phyloP scores from a whole-genome alignment of 2,113 vertebrate species.

The Rhinopomastus cyanomelas region DNA sequence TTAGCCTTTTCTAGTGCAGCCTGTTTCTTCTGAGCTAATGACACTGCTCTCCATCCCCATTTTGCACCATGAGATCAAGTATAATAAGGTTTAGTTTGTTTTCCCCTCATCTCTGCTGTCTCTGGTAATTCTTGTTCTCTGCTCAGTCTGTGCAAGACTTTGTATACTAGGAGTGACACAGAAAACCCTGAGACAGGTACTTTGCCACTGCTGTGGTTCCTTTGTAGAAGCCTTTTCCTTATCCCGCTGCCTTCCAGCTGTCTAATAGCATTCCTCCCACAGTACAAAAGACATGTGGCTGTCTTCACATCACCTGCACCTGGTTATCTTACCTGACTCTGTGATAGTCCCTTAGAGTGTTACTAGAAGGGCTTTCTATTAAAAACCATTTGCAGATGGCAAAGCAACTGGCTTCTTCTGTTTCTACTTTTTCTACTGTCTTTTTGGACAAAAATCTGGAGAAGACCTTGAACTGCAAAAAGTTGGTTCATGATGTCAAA shows the following conservation, averaged over 20 bases:
- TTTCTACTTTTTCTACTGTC: not conserved
- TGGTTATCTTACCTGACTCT: not conserved
- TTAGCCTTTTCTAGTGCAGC: not conserved
- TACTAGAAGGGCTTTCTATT: not conserved
- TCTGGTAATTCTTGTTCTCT: not conserved
- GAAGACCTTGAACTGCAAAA: not conserved
- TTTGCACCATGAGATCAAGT: not conserved
- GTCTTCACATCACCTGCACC: not conserved
- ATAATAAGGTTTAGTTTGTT: not conserved
- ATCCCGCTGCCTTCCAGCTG: not conserved
- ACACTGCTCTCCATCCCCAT: not conserved
- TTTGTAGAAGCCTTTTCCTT: not conserved
- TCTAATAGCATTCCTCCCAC: not conserved
- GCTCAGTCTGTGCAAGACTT: not conserved
- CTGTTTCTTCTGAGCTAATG: not conserved
- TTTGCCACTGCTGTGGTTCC: not conserved
- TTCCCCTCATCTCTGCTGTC: not conserved
- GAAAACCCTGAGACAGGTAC: not conserved
- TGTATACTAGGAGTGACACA: not conserved
- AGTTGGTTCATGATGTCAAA: not conserved
- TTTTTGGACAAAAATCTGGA: not conserved
- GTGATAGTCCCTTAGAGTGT: not conserved
- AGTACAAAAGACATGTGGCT: not conserved
- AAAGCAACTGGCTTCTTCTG: not conserved
- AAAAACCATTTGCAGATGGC: not conserved